Evolutionary conservation across 2,888 invertebrate genomes (phyloP).

Genomic region (Coelopa pilipes): DNA sequence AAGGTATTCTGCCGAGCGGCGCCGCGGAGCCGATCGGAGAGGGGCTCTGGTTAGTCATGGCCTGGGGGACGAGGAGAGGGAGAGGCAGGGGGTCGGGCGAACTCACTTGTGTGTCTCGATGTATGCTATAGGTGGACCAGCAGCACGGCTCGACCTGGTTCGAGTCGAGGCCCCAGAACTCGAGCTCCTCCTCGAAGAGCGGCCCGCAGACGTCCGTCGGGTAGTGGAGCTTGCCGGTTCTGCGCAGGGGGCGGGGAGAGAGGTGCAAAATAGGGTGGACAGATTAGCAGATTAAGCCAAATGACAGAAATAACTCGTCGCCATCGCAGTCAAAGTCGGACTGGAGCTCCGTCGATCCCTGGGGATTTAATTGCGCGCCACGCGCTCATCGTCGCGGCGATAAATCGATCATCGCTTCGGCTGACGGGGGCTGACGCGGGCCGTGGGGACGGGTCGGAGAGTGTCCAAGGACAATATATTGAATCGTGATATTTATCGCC

Average conservation of each 20-base stretch:
- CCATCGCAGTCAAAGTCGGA: no score
- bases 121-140: slow-evolving; percentile 96
- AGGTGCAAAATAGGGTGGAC: not conserved
- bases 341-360: no score
- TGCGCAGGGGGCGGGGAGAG: slow-evolving; percentile 57
- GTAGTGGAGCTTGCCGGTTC: slow-evolving; percentile 94
- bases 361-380: no score
- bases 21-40: slow-evolving; percentile 2
- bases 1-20: slow-evolving; percentile 80
- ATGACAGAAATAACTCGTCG: no score
- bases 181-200: slow-evolving; percentile 93
- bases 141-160: slow-evolving; percentile 99
- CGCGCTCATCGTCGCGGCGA: no score
- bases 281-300: no score
- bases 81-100: not conserved
- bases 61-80: not conserved
- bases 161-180: slow-evolving; percentile 96
- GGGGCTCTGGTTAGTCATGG: not conserved
- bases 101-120: slow-evolving; percentile 82
- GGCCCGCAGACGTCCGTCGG: slow-evolving; percentile 98
- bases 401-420: no score
- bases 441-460: no score
- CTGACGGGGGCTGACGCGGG: no score
- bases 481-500: no score
- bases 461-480: no score